Evolutionary conservation across 2,888 invertebrate species (phyloP).

Genomic region (Gerris lacustris): DNA sequence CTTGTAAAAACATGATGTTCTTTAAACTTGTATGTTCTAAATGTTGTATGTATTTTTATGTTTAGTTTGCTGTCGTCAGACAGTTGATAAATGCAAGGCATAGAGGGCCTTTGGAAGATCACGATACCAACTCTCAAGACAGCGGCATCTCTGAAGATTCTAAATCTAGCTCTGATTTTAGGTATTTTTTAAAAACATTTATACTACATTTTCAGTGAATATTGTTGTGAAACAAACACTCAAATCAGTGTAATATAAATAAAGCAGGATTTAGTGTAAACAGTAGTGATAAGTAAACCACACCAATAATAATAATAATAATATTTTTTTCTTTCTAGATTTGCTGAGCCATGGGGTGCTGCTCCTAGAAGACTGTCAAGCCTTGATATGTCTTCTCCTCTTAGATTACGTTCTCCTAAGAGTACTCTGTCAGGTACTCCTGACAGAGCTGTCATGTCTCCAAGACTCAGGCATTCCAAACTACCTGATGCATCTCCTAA

Average conservation of each 20-base stretch:
- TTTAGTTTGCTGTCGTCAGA: slow-evolving; percentile 8
- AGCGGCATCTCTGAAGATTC: slow-evolving; percentile 39
- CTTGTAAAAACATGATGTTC: too few species aligned
- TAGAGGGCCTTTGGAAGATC: slow-evolving; percentile 41
- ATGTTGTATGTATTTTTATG: neutral
- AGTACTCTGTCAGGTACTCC: slow-evolving; percentile 18
- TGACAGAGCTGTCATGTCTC: slow-evolving; percentile 10
- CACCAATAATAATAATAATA: neutral
- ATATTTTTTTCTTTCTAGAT: slow-evolving; percentile 31
- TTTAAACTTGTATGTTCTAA: too few species aligned
- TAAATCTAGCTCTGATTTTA: slow-evolving; percentile 22
- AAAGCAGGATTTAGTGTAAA: too few species aligned
- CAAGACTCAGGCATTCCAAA: slow-evolving; percentile 9
- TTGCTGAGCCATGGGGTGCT: slow-evolving; percentile 38
- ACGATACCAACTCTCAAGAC: slow-evolving; percentile 47
- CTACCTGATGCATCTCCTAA: neutral
- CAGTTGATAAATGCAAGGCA: slow-evolving; percentile 12
- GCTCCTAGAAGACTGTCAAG: slow-evolving; percentile 34
- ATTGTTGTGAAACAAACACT: too few species aligned
- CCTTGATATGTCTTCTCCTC: slow-evolving; percentile 22
- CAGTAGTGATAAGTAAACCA: too few species aligned
- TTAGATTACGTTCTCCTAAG: slow-evolving; percentile 18
- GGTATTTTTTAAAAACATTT: neutral
- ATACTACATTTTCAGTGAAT: too few species aligned
- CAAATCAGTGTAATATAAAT: too few species aligned